Base-by-base conservation (phyloP, 1,140 invertebrate species). In the Drosophila pallidifrons region DNA sequence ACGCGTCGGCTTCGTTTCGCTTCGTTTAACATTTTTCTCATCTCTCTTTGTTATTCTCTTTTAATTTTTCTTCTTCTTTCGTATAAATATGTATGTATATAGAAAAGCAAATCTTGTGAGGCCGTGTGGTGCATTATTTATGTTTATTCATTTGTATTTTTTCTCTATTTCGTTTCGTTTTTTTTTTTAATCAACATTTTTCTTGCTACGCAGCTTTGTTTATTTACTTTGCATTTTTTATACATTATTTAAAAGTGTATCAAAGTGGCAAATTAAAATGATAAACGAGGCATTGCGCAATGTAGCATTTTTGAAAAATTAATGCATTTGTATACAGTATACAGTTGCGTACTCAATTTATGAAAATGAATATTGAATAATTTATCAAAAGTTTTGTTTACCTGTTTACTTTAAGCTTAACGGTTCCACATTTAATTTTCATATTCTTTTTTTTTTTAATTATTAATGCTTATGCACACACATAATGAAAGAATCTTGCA, bases 1-100 rank as follows among this genome's bases (percentile, higher is more conserved):
- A 15, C 59, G n/a, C 30, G 52, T 15, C n/a, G 16, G 28, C 59
- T 46, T 55, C 52, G 55, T 6, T 55, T 57, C 66, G 67, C 58
- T 57, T 30, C 59, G 67, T 41, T 55, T 8, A 72, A 73, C 8
- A 10, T 38, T 5, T 57, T 71, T 57, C 52, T 63, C 52, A 55
- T 51, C 47, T 51, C 20, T 51, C 20, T 25, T 25, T 51, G 13
- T 54, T 43, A 43, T 28, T 45, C 38, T 11, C 10, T 52, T 10
- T 54, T 54, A 30, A 38, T 64, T 13, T 54, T 66, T 51, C 15
- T 13, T 38, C 63, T 46, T 25, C 20, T 25, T 25, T 67, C 28
- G 41, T 59, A 70, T 82, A 79, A 82, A 82, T 79, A 82, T 82
- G 82, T 77, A 82, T 82, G 82, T 77, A 82, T 82, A 51, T 54